These are phyloP conservation scores for Crotalus tigris DNA, from an alignment of 2,113 vertebrate genomes.

Conservation along the genomic window DNA sequence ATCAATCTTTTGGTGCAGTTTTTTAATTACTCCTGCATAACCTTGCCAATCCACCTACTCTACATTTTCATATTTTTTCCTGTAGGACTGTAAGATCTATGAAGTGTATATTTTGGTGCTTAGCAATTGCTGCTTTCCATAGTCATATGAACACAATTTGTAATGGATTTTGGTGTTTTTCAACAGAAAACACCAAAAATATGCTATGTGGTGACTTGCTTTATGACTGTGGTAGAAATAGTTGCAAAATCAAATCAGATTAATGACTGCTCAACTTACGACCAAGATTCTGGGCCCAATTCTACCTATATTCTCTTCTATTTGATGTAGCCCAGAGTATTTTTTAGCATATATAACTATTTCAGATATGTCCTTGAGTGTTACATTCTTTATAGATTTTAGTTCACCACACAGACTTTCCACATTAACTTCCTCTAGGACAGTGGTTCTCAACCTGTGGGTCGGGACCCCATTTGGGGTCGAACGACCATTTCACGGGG, in stretches of 20 bases:
- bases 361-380: not conserved
- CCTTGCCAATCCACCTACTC: not conserved
- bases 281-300: not conserved
- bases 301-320: not conserved
- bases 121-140: not conserved
- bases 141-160: not conserved
- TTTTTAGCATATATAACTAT: not conserved
- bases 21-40: not conserved
- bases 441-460: too few relatives aligned
- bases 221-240: not conserved
- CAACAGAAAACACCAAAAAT: not conserved
- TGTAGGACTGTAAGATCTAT: not conserved
- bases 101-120: not conserved
- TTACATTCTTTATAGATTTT: not conserved
- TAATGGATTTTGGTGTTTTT: not conserved
- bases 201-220: not conserved
- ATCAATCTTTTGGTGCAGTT: not conserved
- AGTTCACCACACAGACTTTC: not conserved
- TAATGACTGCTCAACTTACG: not conserved
- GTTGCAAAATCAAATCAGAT: not conserved
- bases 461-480: too few relatives aligned
- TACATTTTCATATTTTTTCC: not conserved
- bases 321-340: not conserved
- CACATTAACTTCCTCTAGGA: not conserved
- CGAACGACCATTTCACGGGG: too few relatives aligned